These are phyloP conservation scores for Amia ocellicauda DNA, from an alignment of 2,113 vertebrate species.

Conservation along the genomic window DNA sequence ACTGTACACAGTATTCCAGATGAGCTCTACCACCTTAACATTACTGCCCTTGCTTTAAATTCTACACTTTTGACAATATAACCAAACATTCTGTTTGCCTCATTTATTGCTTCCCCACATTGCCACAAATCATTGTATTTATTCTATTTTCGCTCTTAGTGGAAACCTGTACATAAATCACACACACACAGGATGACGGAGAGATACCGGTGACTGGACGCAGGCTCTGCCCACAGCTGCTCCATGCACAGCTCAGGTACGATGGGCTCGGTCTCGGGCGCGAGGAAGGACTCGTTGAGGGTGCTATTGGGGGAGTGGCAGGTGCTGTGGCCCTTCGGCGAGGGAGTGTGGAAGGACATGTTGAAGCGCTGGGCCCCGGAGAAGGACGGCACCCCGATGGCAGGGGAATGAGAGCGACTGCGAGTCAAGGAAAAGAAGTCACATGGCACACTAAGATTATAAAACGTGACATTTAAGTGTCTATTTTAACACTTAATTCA, in stretches of 20 bases:
- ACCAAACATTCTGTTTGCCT: too few species aligned
- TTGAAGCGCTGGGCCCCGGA: conserved; percentile 86
- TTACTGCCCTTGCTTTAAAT: too few species aligned
- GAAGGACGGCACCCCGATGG: conserved; percentile 86
- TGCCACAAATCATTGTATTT: too few species aligned
- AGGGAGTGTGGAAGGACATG: conserved; percentile 72
- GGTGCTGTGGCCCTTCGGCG: conserved; percentile 70
- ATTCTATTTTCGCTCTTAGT: too few species aligned
- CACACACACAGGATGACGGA: too few species aligned
- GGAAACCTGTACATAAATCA: too few species aligned
- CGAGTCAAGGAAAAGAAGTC: conserved; percentile 14
- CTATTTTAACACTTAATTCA: too few species aligned
- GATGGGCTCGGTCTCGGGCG: conserved; percentile 84
- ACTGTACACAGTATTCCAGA: too few species aligned
- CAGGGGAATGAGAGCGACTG: conserved; percentile 94
- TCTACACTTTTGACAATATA: too few species aligned
- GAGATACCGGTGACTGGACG: conserved; percentile 68
- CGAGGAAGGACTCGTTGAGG: conserved; percentile 68
- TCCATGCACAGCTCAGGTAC: conserved; percentile 92
- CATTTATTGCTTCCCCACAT: too few species aligned
- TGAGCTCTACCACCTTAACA: too few species aligned
- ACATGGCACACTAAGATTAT: not conserved
- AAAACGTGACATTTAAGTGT: not conserved
- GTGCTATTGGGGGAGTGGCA: conserved; percentile 77
- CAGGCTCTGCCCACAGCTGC: conserved; percentile 86